Conservation (phyloP, 1,140 invertebrate genomes). For the Caenorhabditis elegans region DNA sequence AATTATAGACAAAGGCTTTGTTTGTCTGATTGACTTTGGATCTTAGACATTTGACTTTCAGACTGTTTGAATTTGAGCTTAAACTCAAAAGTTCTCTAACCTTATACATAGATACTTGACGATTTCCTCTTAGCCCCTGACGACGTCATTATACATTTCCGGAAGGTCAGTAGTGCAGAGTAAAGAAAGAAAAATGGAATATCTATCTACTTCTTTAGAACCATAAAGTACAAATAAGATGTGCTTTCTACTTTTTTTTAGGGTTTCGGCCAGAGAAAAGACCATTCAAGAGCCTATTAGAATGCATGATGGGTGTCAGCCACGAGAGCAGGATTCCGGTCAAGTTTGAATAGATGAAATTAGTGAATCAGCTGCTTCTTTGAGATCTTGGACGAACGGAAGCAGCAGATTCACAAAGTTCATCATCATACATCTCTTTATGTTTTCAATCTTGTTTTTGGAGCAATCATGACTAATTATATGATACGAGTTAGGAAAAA, state of each 20-base stretch:
- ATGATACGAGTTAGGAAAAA: too few relatives aligned
- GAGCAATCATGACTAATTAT: too few relatives aligned
- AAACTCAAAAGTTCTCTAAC: background rate
- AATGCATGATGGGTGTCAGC: background rate
- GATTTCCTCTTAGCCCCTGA: background rate
- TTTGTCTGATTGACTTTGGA: background rate
- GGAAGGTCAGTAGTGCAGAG: background rate
- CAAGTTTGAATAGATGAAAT: conserved; percentile 18
- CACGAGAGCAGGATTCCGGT: background rate
- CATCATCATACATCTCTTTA: too few relatives aligned
- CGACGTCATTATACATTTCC: conserved; percentile 27
- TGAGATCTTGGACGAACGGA: background rate
- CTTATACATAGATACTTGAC: background rate
- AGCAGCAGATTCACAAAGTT: background rate
- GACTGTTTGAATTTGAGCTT: too few relatives aligned
- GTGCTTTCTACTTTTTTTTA: background rate
- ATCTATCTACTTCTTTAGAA: conserved; percentile 5
- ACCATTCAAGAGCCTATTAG: conserved; percentile 4
- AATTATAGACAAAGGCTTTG: background rate
- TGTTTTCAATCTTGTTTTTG: too few relatives aligned
- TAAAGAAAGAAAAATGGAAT: background rate
- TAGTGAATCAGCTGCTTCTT: conserved; percentile 7
- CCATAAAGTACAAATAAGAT: conserved; percentile 17
- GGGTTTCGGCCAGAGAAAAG: background rate
- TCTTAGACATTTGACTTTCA: too few relatives aligned